Percentiles rank a stretch among this genome's conserved stretches.
phyloP scores from a whole-genome alignment of 2,797 vertebrate species.

The Pipistrellus kuhlii region DNA sequence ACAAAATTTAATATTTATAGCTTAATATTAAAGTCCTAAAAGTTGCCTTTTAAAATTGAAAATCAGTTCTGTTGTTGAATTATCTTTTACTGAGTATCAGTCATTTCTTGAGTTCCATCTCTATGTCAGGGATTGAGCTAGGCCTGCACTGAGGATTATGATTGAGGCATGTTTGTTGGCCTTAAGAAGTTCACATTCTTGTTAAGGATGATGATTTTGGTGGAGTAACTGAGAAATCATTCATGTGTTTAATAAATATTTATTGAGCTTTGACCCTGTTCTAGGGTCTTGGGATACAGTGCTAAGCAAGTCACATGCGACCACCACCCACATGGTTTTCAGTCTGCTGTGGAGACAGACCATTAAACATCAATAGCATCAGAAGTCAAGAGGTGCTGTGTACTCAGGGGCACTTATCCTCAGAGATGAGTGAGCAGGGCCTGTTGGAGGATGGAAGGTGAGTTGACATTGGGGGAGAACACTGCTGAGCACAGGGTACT shows the following conservation, averaged over 20 bases:
- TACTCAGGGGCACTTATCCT: not conserved
- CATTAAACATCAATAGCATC: not conserved
- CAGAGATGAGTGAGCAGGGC: not conserved
- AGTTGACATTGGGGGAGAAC: not conserved
- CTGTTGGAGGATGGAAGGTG: not conserved
- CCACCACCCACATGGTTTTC: not conserved
- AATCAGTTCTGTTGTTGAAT: not conserved
- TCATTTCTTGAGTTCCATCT: not conserved
- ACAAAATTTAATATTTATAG: not conserved
- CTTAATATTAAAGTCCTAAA: conserved; percentile 26
- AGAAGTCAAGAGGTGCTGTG: not conserved
- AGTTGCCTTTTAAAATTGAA: conserved; percentile 49
- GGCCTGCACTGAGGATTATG: not conserved
- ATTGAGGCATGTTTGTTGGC: not conserved
- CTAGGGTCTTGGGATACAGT: not conserved
- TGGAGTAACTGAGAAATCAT: not conserved
- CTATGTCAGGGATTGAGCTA: not conserved
- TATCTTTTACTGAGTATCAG: not conserved
- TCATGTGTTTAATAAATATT: not conserved
- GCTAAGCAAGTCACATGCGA: not conserved
- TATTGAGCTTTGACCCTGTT: not conserved
- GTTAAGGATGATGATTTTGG: not conserved
- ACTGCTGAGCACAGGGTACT: not conserved
- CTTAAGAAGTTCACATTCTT: conserved; percentile 21
- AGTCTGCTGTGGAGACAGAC: not conserved